Evolutionary conservation across 1,140 invertebrate species (phyloP), one percentile per base, ranked within the genome.

Genomic region (Calycopis cecrops): DNA sequence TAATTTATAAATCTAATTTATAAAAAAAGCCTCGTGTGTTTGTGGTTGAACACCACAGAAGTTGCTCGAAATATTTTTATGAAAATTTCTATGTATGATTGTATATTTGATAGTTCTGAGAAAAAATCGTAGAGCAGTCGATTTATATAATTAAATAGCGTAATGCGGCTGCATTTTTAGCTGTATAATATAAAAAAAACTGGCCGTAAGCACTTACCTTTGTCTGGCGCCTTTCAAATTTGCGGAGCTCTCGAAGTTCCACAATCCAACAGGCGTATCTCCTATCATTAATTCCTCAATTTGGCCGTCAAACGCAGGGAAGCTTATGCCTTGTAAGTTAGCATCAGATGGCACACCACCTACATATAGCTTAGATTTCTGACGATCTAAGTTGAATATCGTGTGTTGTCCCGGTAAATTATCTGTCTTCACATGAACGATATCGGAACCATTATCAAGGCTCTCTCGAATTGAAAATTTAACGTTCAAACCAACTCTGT

Each of bases 271-370:
- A 3, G 93, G 93, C 10, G 92, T 93, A 33, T 97, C 95, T 12
- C 97, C 97, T 62, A 99, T 94, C 49, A 92, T 90, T 0, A 99
- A 79, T 51, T 97, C 96, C 76, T 99, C 97, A 58, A 99, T 94
- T 65, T 93, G 90, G 3, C 98, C 98, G 48, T 93, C 92, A 76
- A 97, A 99, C 0, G 92, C 93, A 3, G 90, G 92, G 44, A 92
- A 91, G 8, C 88, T 90, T 3, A 98, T 88, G 3, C 90, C 79
- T 56, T 94, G 95, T 2, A 95, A 90, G 44, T 92, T 90, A 59
- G 88, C 82, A 35, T 76, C 71, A 3, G 81, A 76, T 0, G 96
- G 95, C 59, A 95, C 93, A 2, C 97, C 97, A 18, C 98, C 98
- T 1, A 98, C 93, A 79, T 95, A 98, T 9, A 99, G 85, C 73